A percentile compares a stretch with the other conserved stretches of the same genome.
These are phyloP conservation scores for Elgaria multicarinata DNA, from an alignment of 2,113 vertebrate species.

Conservation along the genomic window DNA sequence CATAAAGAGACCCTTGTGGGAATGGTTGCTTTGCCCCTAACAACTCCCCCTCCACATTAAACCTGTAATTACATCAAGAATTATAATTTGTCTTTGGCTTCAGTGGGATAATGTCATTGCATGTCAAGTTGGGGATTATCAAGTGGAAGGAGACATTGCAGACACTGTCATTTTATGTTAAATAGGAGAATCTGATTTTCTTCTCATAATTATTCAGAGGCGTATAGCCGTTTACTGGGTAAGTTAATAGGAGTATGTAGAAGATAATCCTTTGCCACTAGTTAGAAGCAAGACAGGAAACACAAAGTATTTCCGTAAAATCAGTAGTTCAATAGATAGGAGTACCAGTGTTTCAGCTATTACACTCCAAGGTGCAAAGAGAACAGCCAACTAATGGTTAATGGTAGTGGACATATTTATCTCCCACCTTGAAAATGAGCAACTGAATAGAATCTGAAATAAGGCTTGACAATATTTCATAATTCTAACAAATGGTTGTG, in stretches of 20 bases:
- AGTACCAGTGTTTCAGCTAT: background rate
- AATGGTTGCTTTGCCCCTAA: constrained; percentile 66
- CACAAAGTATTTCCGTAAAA: constrained; percentile 57
- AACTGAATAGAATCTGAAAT: background rate
- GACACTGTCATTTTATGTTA: constrained; percentile 55
- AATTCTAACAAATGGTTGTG: background rate
- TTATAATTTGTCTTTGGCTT: constrained; percentile 57
- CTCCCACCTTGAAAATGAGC: background rate
- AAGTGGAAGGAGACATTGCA: constrained; percentile 45
- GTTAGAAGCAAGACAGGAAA: constrained; percentile 13
- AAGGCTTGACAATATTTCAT: background rate
- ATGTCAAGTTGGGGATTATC: constrained; percentile 70
- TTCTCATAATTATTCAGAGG: constrained; percentile 43
- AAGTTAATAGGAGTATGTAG: background rate
- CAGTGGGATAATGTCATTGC: constrained; percentile 55
- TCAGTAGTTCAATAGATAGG: background rate
- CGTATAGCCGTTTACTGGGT: background rate
- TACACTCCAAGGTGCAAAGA: background rate
- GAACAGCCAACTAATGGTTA: background rate
- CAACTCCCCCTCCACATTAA: constrained; percentile 36
- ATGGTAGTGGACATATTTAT: background rate
- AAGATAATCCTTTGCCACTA: constrained; percentile 8
- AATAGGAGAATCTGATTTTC: constrained; percentile 51
- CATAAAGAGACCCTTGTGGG: constrained; percentile 34
- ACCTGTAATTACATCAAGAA: constrained; percentile 78